Base-by-base conservation (phyloP, 2,113 vertebrate species). In the Gymnogyps californianus region DNA sequence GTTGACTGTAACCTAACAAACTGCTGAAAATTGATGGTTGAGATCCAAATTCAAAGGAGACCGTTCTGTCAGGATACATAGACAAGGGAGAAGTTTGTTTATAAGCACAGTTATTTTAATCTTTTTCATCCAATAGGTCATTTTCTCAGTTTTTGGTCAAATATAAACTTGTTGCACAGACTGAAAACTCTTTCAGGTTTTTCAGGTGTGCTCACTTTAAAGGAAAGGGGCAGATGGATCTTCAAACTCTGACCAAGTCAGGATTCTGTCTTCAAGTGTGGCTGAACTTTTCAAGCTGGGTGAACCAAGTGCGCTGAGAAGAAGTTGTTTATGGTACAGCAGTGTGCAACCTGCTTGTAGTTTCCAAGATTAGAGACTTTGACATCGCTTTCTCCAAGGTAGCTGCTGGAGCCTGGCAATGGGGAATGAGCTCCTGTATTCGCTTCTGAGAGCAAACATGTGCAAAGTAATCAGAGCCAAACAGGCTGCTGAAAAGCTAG, bases 121-220 rank as follows among this genome's bases (percentile, higher is more conserved):
- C 1, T 58, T 79, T 78, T 71, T 52, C 3, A 77, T 69, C 14
- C 8, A 52, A 11, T 8, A n/a, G 1, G 10, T 44, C 0, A 42
- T 80, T 83, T 92, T 86, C 18, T 77, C 58, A 36, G 3, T 4
- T 72, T 90, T 71, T 54, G 13, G 10, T 66, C 36, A 86, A 55
- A 14, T 26, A 38, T 32, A 51, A 80, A 57, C 22, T 59, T 61
- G 34, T 19, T 65, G 17, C 12, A 69, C 38, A 70, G 22, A 9
- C 24, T 36, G 31, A 81, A 89, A 83, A 46, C 6, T 12, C 36
- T 75, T n/a, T 21, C 18, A 24, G 5, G 3, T 69, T 83, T 82
- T 93, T 62, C 38, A 54, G 2, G 0, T 74, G 6, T 54, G 19
- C 5, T 65, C 8, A 77, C n/a, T 87, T 70, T 40, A 52, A 79